Conservation (phyloP, 2,797 vertebrate species). For the Eulemur mongoz region DNA sequence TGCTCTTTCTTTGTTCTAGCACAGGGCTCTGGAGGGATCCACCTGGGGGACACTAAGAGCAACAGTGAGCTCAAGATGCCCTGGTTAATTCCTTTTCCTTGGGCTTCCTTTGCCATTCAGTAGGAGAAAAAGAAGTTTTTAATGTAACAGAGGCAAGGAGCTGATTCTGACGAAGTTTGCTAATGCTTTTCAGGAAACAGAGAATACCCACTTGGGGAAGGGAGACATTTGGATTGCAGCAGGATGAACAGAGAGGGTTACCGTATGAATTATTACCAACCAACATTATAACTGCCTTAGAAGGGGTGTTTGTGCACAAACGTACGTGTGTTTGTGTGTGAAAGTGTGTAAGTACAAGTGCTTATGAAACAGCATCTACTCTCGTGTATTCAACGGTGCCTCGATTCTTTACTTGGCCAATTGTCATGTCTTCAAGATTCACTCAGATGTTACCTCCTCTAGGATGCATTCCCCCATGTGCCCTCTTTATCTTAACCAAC, state of each 20-base stretch:
- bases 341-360: not conserved
- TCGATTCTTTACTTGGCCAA: not conserved
- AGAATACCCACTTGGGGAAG: not conserved
- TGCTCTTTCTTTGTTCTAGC: not conserved
- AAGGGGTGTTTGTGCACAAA: not conserved
- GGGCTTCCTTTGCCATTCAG: not conserved
- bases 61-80: not conserved
- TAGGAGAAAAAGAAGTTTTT: constrained; percentile 17
- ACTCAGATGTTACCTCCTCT: not conserved
- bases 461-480: not conserved
- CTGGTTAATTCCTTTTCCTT: not conserved
- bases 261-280: not conserved
- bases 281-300: not conserved
- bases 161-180: constrained; percentile 8
- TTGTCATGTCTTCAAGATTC: not conserved
- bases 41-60: not conserved
- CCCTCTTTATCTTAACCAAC: not conserved
- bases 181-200: constrained; percentile 2
- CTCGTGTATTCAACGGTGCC: too few species aligned
- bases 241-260: not conserved
- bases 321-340: not conserved
- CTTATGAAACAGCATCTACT: not conserved
- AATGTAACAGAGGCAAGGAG: not conserved
- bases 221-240: not conserved
- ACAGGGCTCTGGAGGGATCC: not conserved